Base-by-base conservation (phyloP, 1,140 invertebrate species). In the Battus philenor region DNA sequence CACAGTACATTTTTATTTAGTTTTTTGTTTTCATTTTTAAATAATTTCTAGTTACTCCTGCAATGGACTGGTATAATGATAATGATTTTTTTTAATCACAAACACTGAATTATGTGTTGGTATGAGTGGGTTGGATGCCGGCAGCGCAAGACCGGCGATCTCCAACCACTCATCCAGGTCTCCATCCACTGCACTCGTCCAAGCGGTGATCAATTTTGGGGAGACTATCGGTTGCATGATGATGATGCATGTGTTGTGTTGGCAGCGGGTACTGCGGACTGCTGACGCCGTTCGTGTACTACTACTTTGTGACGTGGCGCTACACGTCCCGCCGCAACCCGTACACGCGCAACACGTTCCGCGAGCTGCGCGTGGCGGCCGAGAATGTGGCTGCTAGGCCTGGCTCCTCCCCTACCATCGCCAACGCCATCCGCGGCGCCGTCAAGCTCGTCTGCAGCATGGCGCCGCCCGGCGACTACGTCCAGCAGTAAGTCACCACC, bases 291-390 rank as follows among this genome's bases (percentile, higher is more conserved):
- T 93, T 98, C 74, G 90, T 98, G 33, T 99, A 98, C 87, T 98
- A 98, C 84, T 95, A 97, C 68, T 99, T 99, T 83, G 86, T 99
- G 47, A 90, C 91, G 29, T 79, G 73, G 73, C 91, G 97, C 33
- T 97, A 98, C 84, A 86, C 92, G 22, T 98, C 97, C 3, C 90
- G 95, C 45, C 92, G 97, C 61, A 99, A 99, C 90, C 97, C 97
- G 0, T 97, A 97, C 85, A 97, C 95, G 12, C 91, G 95, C 51
- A 95, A 93, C 55, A 92, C 96, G 74, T 97, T 97, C 86, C 87
- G 89, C 41, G 95, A 97, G 77, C 72, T 95, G 43, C 88, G 93
- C 24, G 68, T 91, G 27, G 67, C 87, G 3, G 78, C 89, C 5
- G 92, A 94, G 71, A 68, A 82, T 9, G 58, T 89, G 10, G 91